Conservation (phyloP, 2,113 vertebrate species). For the Pseudorasbora parva region DNA sequence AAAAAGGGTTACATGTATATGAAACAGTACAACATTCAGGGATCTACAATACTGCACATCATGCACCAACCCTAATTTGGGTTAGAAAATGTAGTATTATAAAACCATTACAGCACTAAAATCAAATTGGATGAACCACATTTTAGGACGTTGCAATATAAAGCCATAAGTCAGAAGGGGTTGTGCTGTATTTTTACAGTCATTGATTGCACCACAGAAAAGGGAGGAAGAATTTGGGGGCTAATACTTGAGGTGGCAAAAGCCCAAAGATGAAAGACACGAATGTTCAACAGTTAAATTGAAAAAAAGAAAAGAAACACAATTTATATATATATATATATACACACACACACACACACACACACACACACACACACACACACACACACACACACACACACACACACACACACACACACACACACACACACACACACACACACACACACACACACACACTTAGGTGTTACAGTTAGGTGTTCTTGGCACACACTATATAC, state of each 20-base stretch:
- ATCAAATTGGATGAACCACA: neutral
- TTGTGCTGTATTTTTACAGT: neutral
- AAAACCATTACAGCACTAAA: neutral
- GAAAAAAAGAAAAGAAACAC: too few relatives aligned
- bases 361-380: too few relatives aligned
- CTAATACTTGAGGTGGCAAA: neutral
- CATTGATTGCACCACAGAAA: neutral
- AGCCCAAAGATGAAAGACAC: neutral
- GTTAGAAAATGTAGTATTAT: neutral
- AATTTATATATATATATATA: too few relatives aligned
- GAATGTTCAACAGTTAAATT: neutral
- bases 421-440: too few relatives aligned
- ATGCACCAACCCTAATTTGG: neutral
- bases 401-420: too few relatives aligned
- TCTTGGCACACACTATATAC: too few relatives aligned
- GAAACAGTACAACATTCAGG: slow-evolving; percentile 18
- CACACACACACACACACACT: too few relatives aligned
- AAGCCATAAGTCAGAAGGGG: neutral
- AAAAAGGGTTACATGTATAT: neutral
- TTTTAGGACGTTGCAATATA: neutral
- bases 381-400: too few relatives aligned
- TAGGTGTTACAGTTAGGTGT: too few relatives aligned
- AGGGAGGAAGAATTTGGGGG: neutral
- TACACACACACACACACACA: too few relatives aligned
- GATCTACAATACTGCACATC: neutral